Percentiles rank a stretch among this genome's conserved stretches.
Evolutionary conservation across 1,140 invertebrate genomes (phyloP).

Genomic region (Drosophila simulans): DNA sequence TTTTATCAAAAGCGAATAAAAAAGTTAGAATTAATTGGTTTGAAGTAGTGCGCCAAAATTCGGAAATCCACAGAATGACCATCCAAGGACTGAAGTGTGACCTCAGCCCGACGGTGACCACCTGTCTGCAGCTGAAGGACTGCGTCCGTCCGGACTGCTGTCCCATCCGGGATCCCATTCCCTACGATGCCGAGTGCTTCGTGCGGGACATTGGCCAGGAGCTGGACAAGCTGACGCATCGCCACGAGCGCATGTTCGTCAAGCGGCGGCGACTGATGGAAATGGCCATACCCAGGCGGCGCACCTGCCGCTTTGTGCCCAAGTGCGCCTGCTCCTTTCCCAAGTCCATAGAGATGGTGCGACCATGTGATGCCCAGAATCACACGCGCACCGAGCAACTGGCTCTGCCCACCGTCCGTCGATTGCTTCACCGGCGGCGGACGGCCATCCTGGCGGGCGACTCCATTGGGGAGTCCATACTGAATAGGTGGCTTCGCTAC

Average conservation of each 20-base stretch:
- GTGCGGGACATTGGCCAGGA: conserved; percentile 56
- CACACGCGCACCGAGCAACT: conserved; percentile 74
- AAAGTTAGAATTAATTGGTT: conserved; percentile 18
- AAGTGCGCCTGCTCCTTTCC: conserved; percentile 66
- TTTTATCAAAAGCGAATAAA: conserved; percentile 21
- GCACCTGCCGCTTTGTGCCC: conserved; percentile 48
- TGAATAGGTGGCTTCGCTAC: conserved; percentile 69
- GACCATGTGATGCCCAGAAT: conserved; percentile 20
- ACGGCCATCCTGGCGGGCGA: conserved; percentile 40
- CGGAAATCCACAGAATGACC: conserved; percentile 34
- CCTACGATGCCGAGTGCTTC: conserved; percentile 63
- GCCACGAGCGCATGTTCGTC: conserved; percentile 50
- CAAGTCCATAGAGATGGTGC: conserved; percentile 64
- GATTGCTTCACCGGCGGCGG: conserved; percentile 36
- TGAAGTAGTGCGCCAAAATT: conserved; percentile 6
- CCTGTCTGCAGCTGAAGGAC: conserved; percentile 46
- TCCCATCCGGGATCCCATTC: conserved; percentile 41
- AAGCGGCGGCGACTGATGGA: conserved; percentile 58
- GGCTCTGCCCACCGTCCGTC: conserved; percentile 56
- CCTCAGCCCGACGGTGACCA: conserved; percentile 52
- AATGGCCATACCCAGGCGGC: conserved; percentile 46
- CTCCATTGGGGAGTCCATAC: conserved; percentile 52
- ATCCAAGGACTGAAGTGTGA: conserved; percentile 52
- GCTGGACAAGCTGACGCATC: conserved; percentile 36
- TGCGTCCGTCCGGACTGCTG: conserved; percentile 67